A percentile compares a stretch with the other conserved stretches of the same genome.
Evolutionary conservation across 2,888 invertebrate species (phyloP).

Genomic region (Bruchidius siliquastri): DNA sequence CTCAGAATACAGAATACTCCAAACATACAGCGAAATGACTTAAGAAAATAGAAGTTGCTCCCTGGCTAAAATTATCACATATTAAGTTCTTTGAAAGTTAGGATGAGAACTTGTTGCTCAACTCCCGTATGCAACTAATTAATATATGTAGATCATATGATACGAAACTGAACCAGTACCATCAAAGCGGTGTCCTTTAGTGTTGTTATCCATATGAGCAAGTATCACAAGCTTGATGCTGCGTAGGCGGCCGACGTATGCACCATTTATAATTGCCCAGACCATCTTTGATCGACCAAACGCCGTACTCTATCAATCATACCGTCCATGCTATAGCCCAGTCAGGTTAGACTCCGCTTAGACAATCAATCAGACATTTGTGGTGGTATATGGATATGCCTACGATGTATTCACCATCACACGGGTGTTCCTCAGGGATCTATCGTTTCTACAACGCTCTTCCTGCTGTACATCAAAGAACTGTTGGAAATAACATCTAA

Average conservation of each 20-base stretch:
- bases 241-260: not conserved
- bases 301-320: not conserved
- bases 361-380: no score
- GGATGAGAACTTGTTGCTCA: not conserved
- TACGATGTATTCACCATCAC: no score
- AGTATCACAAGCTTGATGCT: not conserved
- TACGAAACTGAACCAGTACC: not conserved
- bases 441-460: no score
- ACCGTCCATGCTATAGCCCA: not conserved
- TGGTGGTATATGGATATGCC: no score
- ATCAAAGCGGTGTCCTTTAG: not conserved
- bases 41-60: no score
- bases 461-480: no score
- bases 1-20: no score
- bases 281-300: not conserved
- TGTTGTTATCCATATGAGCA: not conserved
- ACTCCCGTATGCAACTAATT: not conserved
- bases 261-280: not conserved
- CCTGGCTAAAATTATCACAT: no score
- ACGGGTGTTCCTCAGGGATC: no score
- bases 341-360: not conserved
- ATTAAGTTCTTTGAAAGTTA: no score
- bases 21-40: no score
- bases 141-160: not conserved
- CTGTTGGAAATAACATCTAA: no score